Conservation (phyloP, 2,888 invertebrate species). For the Empis stercorea region DNA sequence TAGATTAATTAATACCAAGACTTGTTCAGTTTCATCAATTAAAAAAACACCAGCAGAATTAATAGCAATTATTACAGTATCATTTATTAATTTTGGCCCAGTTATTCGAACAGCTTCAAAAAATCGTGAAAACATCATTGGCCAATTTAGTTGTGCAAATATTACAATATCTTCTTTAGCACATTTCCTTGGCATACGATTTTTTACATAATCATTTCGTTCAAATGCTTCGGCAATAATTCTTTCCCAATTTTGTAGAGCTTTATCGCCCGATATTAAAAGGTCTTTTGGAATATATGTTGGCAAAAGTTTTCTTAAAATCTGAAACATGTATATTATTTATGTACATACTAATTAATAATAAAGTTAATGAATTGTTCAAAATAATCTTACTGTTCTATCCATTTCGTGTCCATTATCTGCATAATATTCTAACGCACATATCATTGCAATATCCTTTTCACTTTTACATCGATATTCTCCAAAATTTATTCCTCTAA, state of each 20-base stretch:
- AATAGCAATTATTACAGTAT: slow-evolving; percentile 79
- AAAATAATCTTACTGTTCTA: slow-evolving; percentile 42
- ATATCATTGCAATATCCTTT: slow-evolving; percentile 74
- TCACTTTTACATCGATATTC: slow-evolving; percentile 79
- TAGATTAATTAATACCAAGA: slow-evolving; percentile 38
- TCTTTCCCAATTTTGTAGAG: slow-evolving; percentile 57
- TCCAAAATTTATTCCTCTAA: slow-evolving; percentile 78
- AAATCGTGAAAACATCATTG: slow-evolving; percentile 85
- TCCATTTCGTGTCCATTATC: slow-evolving; percentile 60
- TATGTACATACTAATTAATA: not conserved
- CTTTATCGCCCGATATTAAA: slow-evolving; percentile 44
- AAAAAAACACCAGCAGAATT: slow-evolving; percentile 91
- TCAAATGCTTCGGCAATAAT: slow-evolving; percentile 59
- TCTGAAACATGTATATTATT: too few species aligned
- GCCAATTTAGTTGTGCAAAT: slow-evolving; percentile 87
- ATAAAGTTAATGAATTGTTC: not conserved
- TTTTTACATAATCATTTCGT: slow-evolving; percentile 57
- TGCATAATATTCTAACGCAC: slow-evolving; percentile 82
- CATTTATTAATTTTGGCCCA: slow-evolving; percentile 51
- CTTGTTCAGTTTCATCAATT: slow-evolving; percentile 83
- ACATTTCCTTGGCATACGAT: slow-evolving; percentile 47
- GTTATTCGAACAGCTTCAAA: slow-evolving; percentile 76
- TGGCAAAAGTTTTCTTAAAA: slow-evolving; percentile 20
- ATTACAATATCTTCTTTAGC: slow-evolving; percentile 85
- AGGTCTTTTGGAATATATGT: slow-evolving; percentile 27